Base-by-base conservation (phyloP, 2,888 invertebrate species). In the Eretmocerus hayati region DNA sequence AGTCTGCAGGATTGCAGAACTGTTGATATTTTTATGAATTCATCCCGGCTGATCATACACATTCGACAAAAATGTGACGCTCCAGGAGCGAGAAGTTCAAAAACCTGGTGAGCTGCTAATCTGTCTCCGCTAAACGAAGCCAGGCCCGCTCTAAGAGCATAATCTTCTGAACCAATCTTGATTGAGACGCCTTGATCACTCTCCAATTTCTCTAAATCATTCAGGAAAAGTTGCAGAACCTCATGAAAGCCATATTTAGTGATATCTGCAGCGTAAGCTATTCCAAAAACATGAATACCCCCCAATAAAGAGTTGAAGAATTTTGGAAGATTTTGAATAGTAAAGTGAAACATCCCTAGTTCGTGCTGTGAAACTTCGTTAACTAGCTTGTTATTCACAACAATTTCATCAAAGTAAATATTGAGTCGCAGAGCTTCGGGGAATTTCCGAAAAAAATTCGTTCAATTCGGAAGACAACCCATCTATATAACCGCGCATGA, bases 371-470 rank as follows among this genome's bases (percentile, higher is more conserved):
- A 31, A 15, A 46, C 47, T 38, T 56, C 56, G 4, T 48, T 23
- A 6, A 52, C 50, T 4, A 54, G 37, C 5, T 53, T 54, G 37
- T 58, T 57, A 4, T 54, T 53, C 5, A 58, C 47, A 18, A 57
- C 52, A 32, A 56, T 23, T 23, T 52, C 51, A 41, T 58, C 58
- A 41, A 55, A 55, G 13, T 56, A 58, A 6, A 58, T 39, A 16
- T 53, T 38, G 15, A 56, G 38, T 33, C 48, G 38, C n/a, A 38
- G 11, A n/a, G 46, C 46, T 20, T 46, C 18, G 5, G 22, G 21
- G 35, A 23, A 35, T 35, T n/a, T 22, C 19, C 5, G 3, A n/a
- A 19, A 41, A 41, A 41, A 35, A 46, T 3, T 1, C 0, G 6
- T 46, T 1, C 4, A 2, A 13, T 41, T 40, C 5, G 35, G 26